Percentiles rank a stretch among this genome's conserved stretches.
These are phyloP conservation scores for Coenonympha glycerion DNA, from an alignment of 2,888 invertebrate genomes.

Conservation along the genomic window DNA sequence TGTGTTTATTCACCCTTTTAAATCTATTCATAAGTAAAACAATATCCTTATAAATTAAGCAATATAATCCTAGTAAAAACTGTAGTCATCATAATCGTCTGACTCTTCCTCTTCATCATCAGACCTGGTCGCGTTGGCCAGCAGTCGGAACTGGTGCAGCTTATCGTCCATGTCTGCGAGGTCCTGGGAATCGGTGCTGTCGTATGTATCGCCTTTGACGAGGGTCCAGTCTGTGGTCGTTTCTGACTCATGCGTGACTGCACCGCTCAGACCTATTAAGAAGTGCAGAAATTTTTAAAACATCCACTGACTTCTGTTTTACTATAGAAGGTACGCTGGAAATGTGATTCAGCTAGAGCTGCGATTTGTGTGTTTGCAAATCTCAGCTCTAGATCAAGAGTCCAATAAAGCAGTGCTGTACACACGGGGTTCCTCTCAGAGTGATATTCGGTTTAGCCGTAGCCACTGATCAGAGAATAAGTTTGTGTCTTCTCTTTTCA, in stretches of 20 bases:
- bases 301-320: too few relatives aligned
- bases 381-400: too few relatives aligned
- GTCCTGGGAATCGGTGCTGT: conserved; percentile 41
- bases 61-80: conserved; percentile 52
- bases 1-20: too few relatives aligned
- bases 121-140: conserved; percentile 46
- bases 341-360: background rate
- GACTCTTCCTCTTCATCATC: conserved; percentile 39
- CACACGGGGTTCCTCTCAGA: too few relatives aligned
- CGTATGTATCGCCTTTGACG: conserved; percentile 44
- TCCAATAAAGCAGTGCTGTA: too few relatives aligned
- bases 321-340: background rate
- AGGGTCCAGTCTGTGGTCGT: conserved; percentile 54
- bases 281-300: too few relatives aligned
- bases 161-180: conserved; percentile 51
- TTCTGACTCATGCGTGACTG: conserved; percentile 44
- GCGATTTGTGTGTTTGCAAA: too few relatives aligned
- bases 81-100: conserved; percentile 63
- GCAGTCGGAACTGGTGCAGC: conserved; percentile 52
- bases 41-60: conserved; percentile 29
- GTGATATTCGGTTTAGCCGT: too few relatives aligned
- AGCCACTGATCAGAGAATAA: too few relatives aligned
- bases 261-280: conserved; percentile 54
- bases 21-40: conserved; percentile 10
- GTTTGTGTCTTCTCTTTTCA: too few relatives aligned